A percentile compares a stretch with the other conserved stretches of the same genome.
phyloP scores from a whole-genome alignment of 2,888 invertebrate genomes.

The Brassicogethes aeneus region DNA sequence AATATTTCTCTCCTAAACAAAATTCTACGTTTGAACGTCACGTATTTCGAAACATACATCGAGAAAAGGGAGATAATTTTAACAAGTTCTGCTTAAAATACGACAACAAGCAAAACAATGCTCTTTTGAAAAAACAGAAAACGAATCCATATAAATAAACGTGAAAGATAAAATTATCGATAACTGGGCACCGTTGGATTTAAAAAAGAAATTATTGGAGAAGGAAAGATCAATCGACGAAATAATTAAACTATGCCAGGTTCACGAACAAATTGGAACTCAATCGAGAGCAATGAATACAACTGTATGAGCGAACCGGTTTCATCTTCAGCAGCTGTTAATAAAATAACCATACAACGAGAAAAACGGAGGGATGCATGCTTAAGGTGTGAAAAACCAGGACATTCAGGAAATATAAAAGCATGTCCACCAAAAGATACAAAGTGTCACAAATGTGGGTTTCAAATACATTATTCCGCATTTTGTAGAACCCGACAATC shows the following conservation, averaged over 20 bases:
- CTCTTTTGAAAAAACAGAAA: neutral
- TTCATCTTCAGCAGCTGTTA: neutral
- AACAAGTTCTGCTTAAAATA: neutral
- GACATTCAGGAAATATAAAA: no score
- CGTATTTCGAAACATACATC: no score
- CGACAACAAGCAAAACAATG: neutral
- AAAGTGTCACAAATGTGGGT: no score
- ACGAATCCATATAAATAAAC: neutral
- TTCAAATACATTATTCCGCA: no score
- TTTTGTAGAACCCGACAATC: no score
- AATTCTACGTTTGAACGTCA: constrained; percentile 28
- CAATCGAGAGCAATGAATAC: constrained; percentile 14
- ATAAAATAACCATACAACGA: neutral
- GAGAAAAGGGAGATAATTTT: neutral
- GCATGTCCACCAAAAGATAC: no score
- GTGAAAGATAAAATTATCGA: neutral
- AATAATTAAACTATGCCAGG: constrained; percentile 18
- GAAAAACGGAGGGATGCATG: neutral
- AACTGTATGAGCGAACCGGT: neutral
- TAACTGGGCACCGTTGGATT: constrained; percentile 17
- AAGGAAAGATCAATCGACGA: constrained; percentile 20
- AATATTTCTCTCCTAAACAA: constrained; percentile 25
- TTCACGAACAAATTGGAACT: constrained; percentile 17
- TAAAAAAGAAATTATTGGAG: constrained; percentile 22
- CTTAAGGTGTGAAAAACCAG: no score